phyloP scores from a whole-genome alignment of 2,888 invertebrate species.

The Drosophila monieri region DNA sequence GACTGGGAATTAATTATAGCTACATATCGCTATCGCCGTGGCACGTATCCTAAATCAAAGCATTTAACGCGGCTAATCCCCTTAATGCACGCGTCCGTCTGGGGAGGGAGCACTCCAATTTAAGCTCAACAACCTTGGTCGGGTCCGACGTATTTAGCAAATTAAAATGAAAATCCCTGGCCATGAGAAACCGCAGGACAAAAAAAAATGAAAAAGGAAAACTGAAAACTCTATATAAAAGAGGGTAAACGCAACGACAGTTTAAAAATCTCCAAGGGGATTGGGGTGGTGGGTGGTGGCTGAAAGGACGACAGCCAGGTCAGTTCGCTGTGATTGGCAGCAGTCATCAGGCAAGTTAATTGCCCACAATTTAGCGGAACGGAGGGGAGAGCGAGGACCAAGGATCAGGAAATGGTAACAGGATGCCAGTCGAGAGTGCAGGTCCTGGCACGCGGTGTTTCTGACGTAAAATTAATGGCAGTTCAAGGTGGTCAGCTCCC shows the following conservation, averaged over 20 bases:
- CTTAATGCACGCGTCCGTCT: constrained; percentile 57
- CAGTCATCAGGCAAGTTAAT: constrained; percentile 79
- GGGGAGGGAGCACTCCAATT: constrained; percentile 29
- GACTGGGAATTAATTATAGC: constrained; percentile 67
- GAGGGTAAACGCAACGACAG: constrained; percentile 32
- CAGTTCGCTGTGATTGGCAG: constrained; percentile 77
- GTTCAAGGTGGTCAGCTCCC: constrained; percentile 13
- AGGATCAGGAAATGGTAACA: constrained; percentile 8
- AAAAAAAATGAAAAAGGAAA: constrained; percentile 21
- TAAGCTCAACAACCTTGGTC: constrained; percentile 14
- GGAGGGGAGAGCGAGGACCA: constrained; percentile 26
- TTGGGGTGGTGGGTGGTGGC: constrained; percentile 11
- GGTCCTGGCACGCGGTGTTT: constrained; percentile 32
- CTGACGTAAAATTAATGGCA: constrained; percentile 36
- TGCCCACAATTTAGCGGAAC: constrained; percentile 73
- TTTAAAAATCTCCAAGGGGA: constrained; percentile 26
- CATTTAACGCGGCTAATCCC: constrained; percentile 73
- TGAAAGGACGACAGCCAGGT: constrained; percentile 30
- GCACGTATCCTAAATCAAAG: constrained; percentile 73
- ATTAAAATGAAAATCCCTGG: constrained; percentile 73
- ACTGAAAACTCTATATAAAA: constrained; percentile 6
- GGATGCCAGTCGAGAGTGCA: constrained; percentile 15
- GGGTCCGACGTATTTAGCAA: constrained; percentile 63
- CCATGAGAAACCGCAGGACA: constrained; percentile 43
- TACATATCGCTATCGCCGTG: constrained; percentile 59